Conservation (phyloP, 2,113 vertebrate genomes). For the Anolis carolinensis region DNA sequence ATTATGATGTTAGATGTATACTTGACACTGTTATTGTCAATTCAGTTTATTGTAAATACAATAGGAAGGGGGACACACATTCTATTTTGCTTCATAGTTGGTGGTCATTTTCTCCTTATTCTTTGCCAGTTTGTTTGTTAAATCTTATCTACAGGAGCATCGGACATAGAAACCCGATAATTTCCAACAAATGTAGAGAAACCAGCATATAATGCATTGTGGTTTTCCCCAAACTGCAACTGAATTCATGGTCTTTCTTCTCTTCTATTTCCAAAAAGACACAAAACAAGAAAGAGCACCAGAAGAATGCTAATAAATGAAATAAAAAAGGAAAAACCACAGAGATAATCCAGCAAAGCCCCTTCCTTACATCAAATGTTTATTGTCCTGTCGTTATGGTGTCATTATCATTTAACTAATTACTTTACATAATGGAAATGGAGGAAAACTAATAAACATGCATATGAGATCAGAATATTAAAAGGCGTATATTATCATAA, state of each 20-base stretch:
- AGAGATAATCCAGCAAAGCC: neutral
- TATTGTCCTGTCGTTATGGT: slow-evolving; percentile 21
- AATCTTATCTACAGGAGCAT: neutral
- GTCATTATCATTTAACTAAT: slow-evolving; percentile 37
- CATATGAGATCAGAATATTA: neutral
- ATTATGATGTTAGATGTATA: no score
- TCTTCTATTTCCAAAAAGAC: neutral
- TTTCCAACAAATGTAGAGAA: neutral
- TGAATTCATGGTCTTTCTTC: neutral
- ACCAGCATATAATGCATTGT: neutral
- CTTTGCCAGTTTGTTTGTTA: neutral
- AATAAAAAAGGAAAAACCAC: neutral
- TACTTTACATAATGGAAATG: slow-evolving; percentile 33
- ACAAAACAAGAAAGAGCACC: neutral
- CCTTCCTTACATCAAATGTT: slow-evolving; percentile 11
- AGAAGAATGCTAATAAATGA: neutral
- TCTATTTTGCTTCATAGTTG: neutral
- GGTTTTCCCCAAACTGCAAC: neutral
- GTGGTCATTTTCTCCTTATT: neutral
- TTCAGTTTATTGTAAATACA: neutral
- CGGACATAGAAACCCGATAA: neutral
- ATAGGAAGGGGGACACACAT: neutral
- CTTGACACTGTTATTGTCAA: neutral
- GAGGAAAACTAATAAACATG: slow-evolving; percentile 34
- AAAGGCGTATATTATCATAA: slow-evolving; percentile 5